Conservation (phyloP, 2,113 vertebrate genomes). For the Hemichromis elongatus region DNA sequence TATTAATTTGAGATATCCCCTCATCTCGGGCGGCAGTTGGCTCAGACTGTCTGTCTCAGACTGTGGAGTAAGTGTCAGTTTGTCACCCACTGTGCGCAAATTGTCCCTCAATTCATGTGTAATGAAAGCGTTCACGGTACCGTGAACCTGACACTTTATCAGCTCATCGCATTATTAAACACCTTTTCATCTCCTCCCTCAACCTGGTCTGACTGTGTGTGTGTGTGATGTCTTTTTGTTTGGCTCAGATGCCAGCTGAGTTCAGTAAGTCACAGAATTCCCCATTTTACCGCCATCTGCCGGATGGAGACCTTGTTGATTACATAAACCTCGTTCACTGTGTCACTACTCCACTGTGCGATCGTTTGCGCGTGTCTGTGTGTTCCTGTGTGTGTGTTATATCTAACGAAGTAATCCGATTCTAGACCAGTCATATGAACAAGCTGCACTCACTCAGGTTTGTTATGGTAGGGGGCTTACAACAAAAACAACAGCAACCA, state of each 20-base stretch:
- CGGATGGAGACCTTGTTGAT: slow-evolving; percentile 65
- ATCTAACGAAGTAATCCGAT: slow-evolving; percentile 69
- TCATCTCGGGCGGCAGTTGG: neutral
- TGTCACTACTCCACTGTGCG: slow-evolving; percentile 45
- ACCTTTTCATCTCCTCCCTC: slow-evolving; percentile 18
- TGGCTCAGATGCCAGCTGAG: slow-evolving; percentile 44
- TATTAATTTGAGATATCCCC: neutral
- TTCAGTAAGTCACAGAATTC: slow-evolving; percentile 43
- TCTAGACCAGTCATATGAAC: slow-evolving; percentile 68
- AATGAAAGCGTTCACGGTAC: slow-evolving; percentile 10
- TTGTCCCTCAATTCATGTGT: slow-evolving; percentile 28
- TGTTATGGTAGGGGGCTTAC: neutral
- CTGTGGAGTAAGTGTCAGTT: slow-evolving; percentile 9
- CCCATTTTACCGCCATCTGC: slow-evolving; percentile 74
- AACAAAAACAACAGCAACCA: neutral
- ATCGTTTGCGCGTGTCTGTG: neutral
- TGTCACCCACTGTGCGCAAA: slow-evolving; percentile 29
- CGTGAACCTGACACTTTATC: slow-evolving; percentile 24
- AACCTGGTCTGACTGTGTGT: neutral
- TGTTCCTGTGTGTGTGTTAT: slow-evolving; percentile 9
- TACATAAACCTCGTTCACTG: slow-evolving; percentile 68
- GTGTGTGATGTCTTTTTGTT: slow-evolving; percentile 42
- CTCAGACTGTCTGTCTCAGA: neutral
- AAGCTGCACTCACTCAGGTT: slow-evolving; percentile 43
- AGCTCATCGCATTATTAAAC: slow-evolving; percentile 27